phyloP scores from a whole-genome alignment of 1,140 invertebrate species.

The Aphis craccivora region DNA sequence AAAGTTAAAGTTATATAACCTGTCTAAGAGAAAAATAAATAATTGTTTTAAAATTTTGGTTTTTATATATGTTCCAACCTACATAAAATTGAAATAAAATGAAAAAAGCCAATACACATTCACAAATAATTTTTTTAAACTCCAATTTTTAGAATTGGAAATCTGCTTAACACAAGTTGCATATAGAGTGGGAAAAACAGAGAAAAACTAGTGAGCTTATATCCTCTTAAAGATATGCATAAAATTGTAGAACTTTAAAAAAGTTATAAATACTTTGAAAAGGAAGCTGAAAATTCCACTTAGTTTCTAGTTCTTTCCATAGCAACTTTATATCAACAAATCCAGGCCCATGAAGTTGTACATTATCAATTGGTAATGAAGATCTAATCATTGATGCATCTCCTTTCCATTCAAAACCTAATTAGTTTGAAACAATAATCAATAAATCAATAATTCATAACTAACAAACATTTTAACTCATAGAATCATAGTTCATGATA shows the following conservation, averaged over 20 bases:
- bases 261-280: slow-evolving; percentile 64
- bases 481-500: not conserved
- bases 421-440: not conserved
- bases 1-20: no score
- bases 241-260: not conserved
- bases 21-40: no score
- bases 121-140: not conserved
- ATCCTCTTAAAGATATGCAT: not conserved
- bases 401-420: slow-evolving; percentile 70
- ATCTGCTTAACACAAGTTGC: not conserved
- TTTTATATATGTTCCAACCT: not conserved
- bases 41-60: no score
- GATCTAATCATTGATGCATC: slow-evolving; percentile 70
- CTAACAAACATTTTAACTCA: not conserved
- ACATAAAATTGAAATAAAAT: not conserved
- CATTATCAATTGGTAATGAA: slow-evolving; percentile 67
- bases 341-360: slow-evolving; percentile 64
- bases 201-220: not conserved
- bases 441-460: not conserved
- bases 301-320: slow-evolving; percentile 67
- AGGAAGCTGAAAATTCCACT: slow-evolving; percentile 67
- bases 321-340: slow-evolving; percentile 68
- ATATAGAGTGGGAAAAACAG: not conserved
- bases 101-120: not conserved
- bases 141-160: not conserved